Conservation (phyloP, 2,113 vertebrate species). For the Psammodynastes pulverulentus region DNA sequence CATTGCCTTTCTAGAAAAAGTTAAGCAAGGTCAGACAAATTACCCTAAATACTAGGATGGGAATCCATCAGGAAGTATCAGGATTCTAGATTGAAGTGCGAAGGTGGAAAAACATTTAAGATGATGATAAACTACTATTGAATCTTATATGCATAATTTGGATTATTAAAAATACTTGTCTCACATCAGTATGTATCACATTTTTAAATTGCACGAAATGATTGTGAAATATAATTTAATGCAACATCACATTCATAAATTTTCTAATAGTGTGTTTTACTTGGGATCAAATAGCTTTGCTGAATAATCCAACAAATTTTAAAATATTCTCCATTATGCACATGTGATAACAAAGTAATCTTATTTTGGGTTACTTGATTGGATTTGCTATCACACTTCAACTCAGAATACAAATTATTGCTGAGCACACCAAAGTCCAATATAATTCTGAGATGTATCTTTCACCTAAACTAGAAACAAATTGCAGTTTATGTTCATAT, state of each 20-base stretch:
- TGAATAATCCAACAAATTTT: not conserved
- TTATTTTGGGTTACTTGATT: not conserved
- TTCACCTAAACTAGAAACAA: not conserved
- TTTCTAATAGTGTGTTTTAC: not conserved
- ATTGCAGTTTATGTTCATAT: not conserved
- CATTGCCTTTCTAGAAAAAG: not conserved
- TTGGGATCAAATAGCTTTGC: not conserved
- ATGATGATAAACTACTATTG: not conserved
- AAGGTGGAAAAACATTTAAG: not conserved
- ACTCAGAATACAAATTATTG: not conserved
- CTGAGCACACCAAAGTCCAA: not conserved
- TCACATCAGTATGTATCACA: not conserved
- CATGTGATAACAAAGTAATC: not conserved
- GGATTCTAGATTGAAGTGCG: not conserved
- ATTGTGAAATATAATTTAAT: not conserved
- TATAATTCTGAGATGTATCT: not conserved
- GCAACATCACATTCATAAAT: not conserved
- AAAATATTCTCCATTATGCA: not conserved
- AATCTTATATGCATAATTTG: not conserved
- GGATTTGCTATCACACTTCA: not conserved
- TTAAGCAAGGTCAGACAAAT: not conserved
- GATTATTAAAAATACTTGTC: not conserved
- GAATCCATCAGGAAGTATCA: not conserved
- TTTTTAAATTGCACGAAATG: not conserved
- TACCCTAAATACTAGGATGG: not conserved